Percentiles rank a stretch among this genome's conserved stretches.
phyloP scores from a whole-genome alignment of 2,888 invertebrate genomes.

The Temnothorax ravouxi region DNA sequence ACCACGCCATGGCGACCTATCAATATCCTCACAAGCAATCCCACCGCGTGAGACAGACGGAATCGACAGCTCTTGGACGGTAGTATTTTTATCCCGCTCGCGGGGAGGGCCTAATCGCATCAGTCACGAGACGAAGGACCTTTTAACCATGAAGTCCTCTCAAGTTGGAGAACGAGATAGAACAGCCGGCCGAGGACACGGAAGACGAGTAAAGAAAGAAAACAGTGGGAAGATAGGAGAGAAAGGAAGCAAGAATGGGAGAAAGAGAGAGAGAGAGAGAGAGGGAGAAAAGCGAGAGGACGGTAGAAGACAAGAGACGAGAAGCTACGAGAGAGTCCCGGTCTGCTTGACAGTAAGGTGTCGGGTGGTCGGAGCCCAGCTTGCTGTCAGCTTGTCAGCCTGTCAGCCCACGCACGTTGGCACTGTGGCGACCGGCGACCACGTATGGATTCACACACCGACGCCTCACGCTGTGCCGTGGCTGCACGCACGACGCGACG shows the following conservation, averaged over 20 bases:
- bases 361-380: constrained; percentile 84
- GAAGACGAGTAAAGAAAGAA: constrained; percentile 58
- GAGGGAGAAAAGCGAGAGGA: constrained; percentile 42
- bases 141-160: constrained; percentile 55
- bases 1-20: constrained; percentile 36
- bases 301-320: constrained; percentile 68
- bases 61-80: constrained; percentile 49
- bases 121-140: constrained; percentile 56
- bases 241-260: constrained; percentile 12
- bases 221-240: constrained; percentile 50
- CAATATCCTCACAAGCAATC: constrained; percentile 35
- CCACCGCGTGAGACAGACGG: not conserved
- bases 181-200: constrained; percentile 61
- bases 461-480: constrained; percentile 64
- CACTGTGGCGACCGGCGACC: constrained; percentile 75
- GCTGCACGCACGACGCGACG: constrained; percentile 42
- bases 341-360: constrained; percentile 84
- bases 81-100: constrained; percentile 47
- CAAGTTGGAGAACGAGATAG: constrained; percentile 57
- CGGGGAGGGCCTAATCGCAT: constrained; percentile 44
- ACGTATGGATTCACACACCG: constrained; percentile 73
- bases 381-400: constrained; percentile 85
- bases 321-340: constrained; percentile 82
- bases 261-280: constrained; percentile 48
- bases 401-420: constrained; percentile 86